Evolutionary conservation across 2,797 vertebrate genomes (phyloP).

Genomic region (Mus minutoides): DNA sequence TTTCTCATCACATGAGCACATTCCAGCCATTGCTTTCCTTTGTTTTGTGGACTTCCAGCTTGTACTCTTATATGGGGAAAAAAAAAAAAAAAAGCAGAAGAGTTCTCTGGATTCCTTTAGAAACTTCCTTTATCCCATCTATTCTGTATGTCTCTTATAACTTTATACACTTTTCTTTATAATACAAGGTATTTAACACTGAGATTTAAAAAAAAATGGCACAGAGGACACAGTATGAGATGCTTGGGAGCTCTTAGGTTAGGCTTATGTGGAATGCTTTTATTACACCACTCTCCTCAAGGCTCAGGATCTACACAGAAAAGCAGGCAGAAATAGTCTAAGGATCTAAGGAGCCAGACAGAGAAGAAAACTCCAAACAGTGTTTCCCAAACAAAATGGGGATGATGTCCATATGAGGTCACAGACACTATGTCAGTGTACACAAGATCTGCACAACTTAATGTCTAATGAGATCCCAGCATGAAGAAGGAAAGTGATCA

Average conservation of each 20-base stretch:
- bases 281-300: not conserved
- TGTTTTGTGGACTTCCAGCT: too few species aligned
- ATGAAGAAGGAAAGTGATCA: not conserved
- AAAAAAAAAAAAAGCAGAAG: not conserved
- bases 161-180: not conserved
- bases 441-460: not conserved
- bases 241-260: not conserved
- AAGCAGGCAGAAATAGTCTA: not conserved
- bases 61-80: not conserved
- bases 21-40: not conserved
- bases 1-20: accelerated
- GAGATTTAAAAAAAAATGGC: too few species aligned
- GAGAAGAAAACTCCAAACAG: not conserved
- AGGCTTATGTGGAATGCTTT: not conserved
- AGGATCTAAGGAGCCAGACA: not conserved
- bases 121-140: not conserved
- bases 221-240: not conserved
- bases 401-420: not conserved
- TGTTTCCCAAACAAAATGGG: not conserved
- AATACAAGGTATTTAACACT: not conserved
- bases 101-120: not conserved
- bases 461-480: not conserved
- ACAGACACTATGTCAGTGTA: not conserved
- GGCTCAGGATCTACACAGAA: not conserved
- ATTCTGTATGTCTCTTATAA: not conserved